Evolutionary conservation across 2,113 vertebrate genomes (phyloP), one percentile per base, ranked within the genome.

Genomic region (Rostratula benghalensis): DNA sequence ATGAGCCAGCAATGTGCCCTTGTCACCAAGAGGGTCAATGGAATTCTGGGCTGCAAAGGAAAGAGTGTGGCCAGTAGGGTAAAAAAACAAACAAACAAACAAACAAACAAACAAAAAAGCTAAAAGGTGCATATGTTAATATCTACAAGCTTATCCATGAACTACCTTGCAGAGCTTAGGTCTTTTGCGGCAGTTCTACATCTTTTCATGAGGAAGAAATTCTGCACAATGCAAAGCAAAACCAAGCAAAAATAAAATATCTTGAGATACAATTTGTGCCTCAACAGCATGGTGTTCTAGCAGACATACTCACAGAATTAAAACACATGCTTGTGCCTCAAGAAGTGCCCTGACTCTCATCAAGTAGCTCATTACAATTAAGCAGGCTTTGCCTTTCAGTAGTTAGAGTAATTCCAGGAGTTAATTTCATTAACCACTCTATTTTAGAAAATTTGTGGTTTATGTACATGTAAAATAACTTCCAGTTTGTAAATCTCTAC

Each of bases 321-420:
- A 96, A 92, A 56, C 13, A 35, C 59, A 25, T 4, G 5, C 18
- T 74, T 67, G 33, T 41, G 48, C 53, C 39, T 94, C 56, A 84
- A 87, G 64, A 94, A 90, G 35, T 77, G 63, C n/a, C 56, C 84
- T 87, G 78, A 68, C 71, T 90, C 39, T 89, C 83, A 95, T 95
- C 81, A 94, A 93, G 69, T 93, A 75, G 77, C 82, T 94, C 65
- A 93, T 96, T 94, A 93, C 69, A 94, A 93, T 96, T 96, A 96
- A 88, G 37, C 23, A 95, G 94, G 25, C n/a, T 96, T 95, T 91
- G 57, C 76, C 53, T 95, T 91, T 87, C 54, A 84, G 86, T 61
- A 88, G 83, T 81, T 94, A 82, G 50, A 94, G 59, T 76, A 86
- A 95, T 95, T 96, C 75, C 33, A 60, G 48, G 63, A 95, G 69